phyloP scores from a whole-genome alignment of 2,797 vertebrate genomes.

The Enteromius paludinosus region DNA sequence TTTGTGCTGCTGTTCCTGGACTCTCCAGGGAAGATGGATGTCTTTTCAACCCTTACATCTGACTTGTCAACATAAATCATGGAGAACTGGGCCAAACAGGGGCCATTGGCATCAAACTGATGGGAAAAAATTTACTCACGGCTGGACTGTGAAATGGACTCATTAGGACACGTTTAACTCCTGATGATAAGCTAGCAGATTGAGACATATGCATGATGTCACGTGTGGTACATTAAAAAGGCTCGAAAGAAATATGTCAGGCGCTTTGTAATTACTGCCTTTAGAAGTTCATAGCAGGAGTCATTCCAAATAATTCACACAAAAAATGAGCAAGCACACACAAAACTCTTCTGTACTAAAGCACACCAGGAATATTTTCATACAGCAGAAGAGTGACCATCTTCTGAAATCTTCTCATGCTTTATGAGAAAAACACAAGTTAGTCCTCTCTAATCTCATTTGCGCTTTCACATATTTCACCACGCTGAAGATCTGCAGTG shows the following conservation, averaged over 20 bases:
- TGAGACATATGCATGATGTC: slow-evolving; percentile 31
- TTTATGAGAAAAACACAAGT: neutral
- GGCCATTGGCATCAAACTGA: slow-evolving; percentile 57
- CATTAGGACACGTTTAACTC: slow-evolving; percentile 50
- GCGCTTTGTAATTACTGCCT: neutral
- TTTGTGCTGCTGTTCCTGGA: slow-evolving; percentile 56
- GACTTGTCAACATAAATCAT: slow-evolving; percentile 66
- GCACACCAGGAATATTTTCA: neutral
- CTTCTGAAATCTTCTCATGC: neutral
- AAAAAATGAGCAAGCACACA: neutral
- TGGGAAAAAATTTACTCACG: slow-evolving; percentile 60
- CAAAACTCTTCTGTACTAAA: neutral
- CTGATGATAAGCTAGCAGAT: slow-evolving; percentile 39
- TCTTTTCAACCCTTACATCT: slow-evolving; percentile 62
- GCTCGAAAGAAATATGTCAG: neutral
- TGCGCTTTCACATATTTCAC: neutral
- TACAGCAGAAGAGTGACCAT: neutral
- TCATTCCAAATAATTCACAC: neutral
- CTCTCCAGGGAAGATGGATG: slow-evolving; percentile 63
- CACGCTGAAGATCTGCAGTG: neutral
- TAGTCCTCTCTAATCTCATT: neutral
- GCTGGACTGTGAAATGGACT: slow-evolving; percentile 46
- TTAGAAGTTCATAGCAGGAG: neutral
- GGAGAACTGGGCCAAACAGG: slow-evolving; percentile 62
- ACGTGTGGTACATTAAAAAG: neutral